Conservation (phyloP, 2,797 vertebrate genomes). For the Anableps anableps region DNA sequence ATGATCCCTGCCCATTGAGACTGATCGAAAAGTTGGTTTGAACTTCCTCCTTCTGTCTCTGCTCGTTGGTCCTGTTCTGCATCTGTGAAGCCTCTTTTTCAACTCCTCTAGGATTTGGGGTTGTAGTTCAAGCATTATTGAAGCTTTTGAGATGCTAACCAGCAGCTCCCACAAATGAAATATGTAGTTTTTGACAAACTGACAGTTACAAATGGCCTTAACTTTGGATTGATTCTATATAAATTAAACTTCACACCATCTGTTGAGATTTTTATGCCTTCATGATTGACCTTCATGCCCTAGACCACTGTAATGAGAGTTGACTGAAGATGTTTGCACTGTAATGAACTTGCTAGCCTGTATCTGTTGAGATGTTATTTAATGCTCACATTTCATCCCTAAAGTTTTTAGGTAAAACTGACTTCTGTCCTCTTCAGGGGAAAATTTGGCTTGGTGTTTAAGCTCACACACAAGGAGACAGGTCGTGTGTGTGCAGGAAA, state of each 20-base stretch:
- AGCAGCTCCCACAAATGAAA: too few species aligned
- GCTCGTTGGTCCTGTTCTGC: too few species aligned
- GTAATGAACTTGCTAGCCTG: neutral
- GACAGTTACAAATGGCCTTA: neutral
- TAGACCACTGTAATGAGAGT: neutral
- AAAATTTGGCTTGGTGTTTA: conserved; percentile 87
- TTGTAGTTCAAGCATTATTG: too few species aligned
- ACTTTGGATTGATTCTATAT: neutral
- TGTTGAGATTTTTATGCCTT: neutral
- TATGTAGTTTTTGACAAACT: neutral
- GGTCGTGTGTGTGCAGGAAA: conserved; percentile 86
- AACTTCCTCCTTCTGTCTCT: too few species aligned
- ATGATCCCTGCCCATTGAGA: too few species aligned
- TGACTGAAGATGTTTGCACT: neutral
- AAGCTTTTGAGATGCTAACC: too few species aligned
- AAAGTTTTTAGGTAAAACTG: neutral
- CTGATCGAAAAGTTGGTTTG: too few species aligned
- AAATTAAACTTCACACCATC: neutral
- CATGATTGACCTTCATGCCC: neutral
- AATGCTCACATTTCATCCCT: neutral
- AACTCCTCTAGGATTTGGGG: too few species aligned
- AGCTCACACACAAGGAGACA: conserved; percentile 82
- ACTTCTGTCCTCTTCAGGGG: conserved; percentile 74
- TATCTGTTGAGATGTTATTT: neutral
- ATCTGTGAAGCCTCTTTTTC: too few species aligned